Percentiles rank a stretch among this genome's conserved stretches.
Conservation (phyloP, 2,797 vertebrate species). For the Pterois miles region DNA sequence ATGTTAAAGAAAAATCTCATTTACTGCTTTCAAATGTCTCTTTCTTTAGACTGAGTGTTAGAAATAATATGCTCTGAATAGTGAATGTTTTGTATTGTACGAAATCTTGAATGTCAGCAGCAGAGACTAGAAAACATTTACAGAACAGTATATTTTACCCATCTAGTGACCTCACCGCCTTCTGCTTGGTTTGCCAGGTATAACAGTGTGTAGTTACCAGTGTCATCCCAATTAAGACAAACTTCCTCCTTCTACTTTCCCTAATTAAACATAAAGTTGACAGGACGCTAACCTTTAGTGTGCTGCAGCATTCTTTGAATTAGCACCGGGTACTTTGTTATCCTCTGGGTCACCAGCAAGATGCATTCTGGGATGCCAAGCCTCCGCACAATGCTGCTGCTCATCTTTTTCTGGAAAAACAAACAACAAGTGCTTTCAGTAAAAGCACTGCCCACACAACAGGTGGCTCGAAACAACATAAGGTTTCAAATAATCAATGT, state of each 20-base stretch:
- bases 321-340: conserved; percentile 97
- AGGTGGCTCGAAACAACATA: conserved; percentile 14
- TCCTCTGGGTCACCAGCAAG: conserved; percentile 95
- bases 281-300: conserved; percentile 88
- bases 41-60: neutral
- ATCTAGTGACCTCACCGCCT: too few relatives aligned
- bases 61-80: neutral
- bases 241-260: neutral
- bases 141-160: neutral
- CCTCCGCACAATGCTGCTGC: conserved; percentile 92
- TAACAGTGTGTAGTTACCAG: neutral
- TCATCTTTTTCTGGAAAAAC: conserved; percentile 93
- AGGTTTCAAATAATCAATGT: neutral
- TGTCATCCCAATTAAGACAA: neutral
- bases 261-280: neutral
- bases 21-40: neutral
- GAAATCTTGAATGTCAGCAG: neutral
- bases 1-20: neutral
- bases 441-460: conserved; percentile 24
- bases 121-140: neutral
- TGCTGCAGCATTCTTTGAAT: conserved; percentile 94
- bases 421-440: conserved; percentile 33
- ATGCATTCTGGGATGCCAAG: conserved; percentile 97
- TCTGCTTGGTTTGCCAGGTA: neutral
- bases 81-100: neutral